Evolutionary conservation across 2,113 vertebrate species (phyloP).

Genomic region (Tetrao urogallus): DNA sequence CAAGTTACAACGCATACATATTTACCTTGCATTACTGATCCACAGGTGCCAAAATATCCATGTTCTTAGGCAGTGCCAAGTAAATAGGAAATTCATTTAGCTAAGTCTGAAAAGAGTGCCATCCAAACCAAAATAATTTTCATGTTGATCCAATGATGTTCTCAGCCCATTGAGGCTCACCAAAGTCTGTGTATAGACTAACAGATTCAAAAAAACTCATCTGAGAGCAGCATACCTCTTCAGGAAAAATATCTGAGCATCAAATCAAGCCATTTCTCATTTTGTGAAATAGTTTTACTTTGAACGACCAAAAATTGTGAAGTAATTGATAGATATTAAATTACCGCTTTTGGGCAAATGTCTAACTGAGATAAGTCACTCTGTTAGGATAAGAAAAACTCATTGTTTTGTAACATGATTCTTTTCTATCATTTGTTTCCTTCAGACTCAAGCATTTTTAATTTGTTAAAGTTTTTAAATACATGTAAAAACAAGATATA

Average conservation of each 20-base stretch:
- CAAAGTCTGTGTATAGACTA: not conserved
- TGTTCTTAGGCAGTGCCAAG: not conserved
- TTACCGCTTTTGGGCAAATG: not conserved
- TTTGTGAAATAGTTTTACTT: not conserved
- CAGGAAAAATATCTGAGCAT: not conserved
- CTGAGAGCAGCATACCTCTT: not conserved
- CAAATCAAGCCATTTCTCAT: not conserved
- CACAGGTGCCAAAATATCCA: not conserved
- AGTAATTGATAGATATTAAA: not conserved
- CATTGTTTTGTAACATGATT: not conserved
- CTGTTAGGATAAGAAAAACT: not conserved
- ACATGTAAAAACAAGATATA: not conserved
- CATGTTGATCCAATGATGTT: not conserved
- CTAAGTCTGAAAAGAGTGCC: not conserved
- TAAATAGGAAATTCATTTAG: not conserved
- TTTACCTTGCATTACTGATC: not conserved
- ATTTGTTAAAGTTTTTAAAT: not conserved
- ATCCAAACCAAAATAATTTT: constrained; percentile 11
- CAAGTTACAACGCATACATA: not conserved
- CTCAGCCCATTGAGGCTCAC: not conserved
- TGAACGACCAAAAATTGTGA: not conserved
- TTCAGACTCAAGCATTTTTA: not conserved
- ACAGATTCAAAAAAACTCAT: not conserved
- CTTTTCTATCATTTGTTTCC: not conserved
- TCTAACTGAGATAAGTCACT: not conserved